Conservation (phyloP, 2,888 invertebrate species). For the Dynastes maya region DNA sequence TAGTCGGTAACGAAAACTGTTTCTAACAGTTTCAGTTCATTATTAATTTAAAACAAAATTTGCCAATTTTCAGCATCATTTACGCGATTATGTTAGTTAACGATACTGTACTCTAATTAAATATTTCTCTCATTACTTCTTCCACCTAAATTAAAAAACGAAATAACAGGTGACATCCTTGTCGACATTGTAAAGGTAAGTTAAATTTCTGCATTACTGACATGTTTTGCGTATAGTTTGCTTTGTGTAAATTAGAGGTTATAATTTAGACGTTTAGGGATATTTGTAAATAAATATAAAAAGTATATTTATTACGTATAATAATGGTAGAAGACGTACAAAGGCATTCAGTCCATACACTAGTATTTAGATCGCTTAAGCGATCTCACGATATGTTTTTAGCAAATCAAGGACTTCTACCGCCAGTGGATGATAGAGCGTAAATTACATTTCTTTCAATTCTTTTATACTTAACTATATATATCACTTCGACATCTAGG, state of each 20-base stretch:
- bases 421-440: conserved; percentile 89
- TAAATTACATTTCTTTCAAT: conserved; percentile 71
- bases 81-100: too few species aligned
- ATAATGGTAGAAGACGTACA: conserved; percentile 88
- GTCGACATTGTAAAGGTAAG: too few species aligned
- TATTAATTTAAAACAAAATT: too few species aligned
- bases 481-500: conserved; percentile 70
- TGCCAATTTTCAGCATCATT: too few species aligned
- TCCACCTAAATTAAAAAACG: too few species aligned
- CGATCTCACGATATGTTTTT: conserved; percentile 98
- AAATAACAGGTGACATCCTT: too few species aligned
- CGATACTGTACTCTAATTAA: too few species aligned
- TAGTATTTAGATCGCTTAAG: conserved; percentile 97
- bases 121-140: too few species aligned
- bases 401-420: conserved; percentile 89
- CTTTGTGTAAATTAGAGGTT: conserved; percentile 9
- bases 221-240: background rate
- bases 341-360: conserved; percentile 96
- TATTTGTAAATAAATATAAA: too few species aligned
- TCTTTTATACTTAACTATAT: conserved; percentile 20
- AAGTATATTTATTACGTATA: background rate
- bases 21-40: too few species aligned
- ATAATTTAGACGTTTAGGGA: background rate
- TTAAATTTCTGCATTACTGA: background rate
- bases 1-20: too few species aligned